Conservation (phyloP, 2,113 vertebrate species). For the Telmatochromis sp. region DNA sequence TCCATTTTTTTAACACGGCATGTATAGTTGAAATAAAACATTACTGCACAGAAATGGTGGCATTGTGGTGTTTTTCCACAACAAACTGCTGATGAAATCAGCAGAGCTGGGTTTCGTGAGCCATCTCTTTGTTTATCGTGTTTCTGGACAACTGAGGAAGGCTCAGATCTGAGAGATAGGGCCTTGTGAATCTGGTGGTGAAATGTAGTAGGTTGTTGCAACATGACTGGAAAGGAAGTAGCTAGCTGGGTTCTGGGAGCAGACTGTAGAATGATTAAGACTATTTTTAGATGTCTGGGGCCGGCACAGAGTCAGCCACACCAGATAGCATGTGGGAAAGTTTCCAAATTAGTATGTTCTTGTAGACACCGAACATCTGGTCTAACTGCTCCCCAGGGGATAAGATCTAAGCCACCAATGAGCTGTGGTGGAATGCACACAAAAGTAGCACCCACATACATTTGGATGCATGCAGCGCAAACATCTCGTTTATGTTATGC, state of each 20-base stretch:
- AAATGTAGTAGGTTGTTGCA: neutral
- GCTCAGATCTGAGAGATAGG: neutral
- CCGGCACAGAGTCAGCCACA: slow-evolving; percentile 39
- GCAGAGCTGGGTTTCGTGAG: neutral
- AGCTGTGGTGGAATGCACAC: neutral
- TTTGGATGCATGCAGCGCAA: slow-evolving; percentile 5
- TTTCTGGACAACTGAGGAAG: neutral
- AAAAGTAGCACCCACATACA: neutral
- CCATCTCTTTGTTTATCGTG: neutral
- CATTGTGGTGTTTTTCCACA: neutral
- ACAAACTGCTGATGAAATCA: neutral
- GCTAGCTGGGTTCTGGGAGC: neutral
- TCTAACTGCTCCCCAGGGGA: slow-evolving; percentile 33
- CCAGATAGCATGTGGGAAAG: slow-evolving; percentile 65
- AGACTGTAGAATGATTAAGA: slow-evolving; percentile 34
- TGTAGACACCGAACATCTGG: slow-evolving; percentile 66
- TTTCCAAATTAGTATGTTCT: slow-evolving; percentile 64
- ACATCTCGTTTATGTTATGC: neutral
- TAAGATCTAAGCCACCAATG: slow-evolving; percentile 41
- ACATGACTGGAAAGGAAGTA: neutral
- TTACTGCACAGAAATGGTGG: slow-evolving; percentile 73
- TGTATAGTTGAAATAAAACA: slow-evolving; percentile 99
- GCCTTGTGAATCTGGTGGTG: neutral
- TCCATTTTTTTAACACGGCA: slow-evolving; percentile 87
- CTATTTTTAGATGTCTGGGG: slow-evolving; percentile 68